phyloP scores from a whole-genome alignment of 2,113 vertebrate species.

The Percina caprodes region DNA sequence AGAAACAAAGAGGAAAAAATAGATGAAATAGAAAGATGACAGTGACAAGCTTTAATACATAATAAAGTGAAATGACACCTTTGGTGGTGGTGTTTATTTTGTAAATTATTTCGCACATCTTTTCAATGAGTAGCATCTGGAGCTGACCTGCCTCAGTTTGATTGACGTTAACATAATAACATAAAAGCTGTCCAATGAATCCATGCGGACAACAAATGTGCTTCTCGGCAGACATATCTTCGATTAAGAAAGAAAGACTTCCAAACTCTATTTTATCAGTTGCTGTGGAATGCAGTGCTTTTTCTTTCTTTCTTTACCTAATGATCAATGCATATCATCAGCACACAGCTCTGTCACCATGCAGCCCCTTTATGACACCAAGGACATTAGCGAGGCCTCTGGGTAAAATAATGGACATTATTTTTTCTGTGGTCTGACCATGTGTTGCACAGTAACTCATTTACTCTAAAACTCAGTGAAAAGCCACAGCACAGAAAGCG shows the following conservation, averaged over 20 bases:
- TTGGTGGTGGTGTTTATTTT: slow-evolving; percentile 4
- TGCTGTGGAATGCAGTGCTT: not conserved
- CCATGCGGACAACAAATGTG: not conserved
- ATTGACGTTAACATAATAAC: slow-evolving; percentile 46
- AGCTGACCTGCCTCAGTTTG: slow-evolving; percentile 31
- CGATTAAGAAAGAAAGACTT: slow-evolving; percentile 8
- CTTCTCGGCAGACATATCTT: not conserved
- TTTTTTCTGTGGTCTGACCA: not conserved
- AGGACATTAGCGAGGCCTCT: not conserved
- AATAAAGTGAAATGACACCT: not conserved
- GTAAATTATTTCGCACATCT: not conserved
- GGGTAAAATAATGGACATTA: not conserved
- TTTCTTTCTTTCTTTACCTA: not conserved
- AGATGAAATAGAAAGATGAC: not conserved
- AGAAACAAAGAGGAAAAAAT: not conserved
- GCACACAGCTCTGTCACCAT: not conserved
- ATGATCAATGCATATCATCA: slow-evolving; percentile 8
- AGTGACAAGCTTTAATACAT: not conserved
- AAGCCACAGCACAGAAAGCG: not conserved
- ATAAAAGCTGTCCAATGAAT: slow-evolving; percentile 28
- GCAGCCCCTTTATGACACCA: not conserved
- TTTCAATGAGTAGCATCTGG: slow-evolving; percentile 29
- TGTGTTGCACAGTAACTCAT: not conserved
- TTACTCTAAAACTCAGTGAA: slow-evolving; percentile 1
- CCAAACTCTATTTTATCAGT: not conserved